Evolutionary conservation across 2,113 vertebrate genomes (phyloP).

Genomic region (Parus major): DNA sequence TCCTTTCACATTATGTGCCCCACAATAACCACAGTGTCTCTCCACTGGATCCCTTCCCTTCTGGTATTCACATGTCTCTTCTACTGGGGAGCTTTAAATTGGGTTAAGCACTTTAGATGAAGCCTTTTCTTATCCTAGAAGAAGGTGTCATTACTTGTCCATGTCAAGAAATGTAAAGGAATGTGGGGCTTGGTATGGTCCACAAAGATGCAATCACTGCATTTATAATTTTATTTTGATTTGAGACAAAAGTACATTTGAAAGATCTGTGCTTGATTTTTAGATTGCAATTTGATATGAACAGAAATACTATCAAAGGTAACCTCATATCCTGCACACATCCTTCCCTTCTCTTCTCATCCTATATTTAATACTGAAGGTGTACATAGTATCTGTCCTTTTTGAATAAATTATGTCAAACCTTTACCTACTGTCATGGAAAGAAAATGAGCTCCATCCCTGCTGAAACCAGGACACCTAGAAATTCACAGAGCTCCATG

Average conservation of each 20-base stretch:
- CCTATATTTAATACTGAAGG: not conserved
- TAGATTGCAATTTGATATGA: not conserved
- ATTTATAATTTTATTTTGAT: not conserved
- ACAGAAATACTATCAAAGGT: not conserved
- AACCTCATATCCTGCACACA: not conserved
- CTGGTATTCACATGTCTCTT: not conserved
- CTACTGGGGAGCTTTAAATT: not conserved
- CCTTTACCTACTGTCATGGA: not conserved
- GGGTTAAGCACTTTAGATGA: not conserved
- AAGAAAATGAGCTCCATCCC: not conserved
- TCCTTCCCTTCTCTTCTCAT: not conserved
- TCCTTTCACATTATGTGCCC: not conserved
- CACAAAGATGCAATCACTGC: not conserved
- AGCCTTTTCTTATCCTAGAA: not conserved
- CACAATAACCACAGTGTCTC: not conserved
- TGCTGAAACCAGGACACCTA: not conserved
- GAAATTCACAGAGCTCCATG: not conserved
- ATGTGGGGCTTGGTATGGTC: not conserved
- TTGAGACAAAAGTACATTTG: not conserved
- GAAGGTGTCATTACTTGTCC: not conserved
- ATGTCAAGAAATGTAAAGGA: not conserved
- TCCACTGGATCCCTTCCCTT: not conserved
- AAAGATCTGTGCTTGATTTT: not conserved
- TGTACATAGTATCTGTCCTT: not conserved
- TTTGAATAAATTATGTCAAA: not conserved